These are phyloP conservation scores for Noctua pronuba DNA, from an alignment of 2,888 invertebrate species.

Conservation along the genomic window DNA sequence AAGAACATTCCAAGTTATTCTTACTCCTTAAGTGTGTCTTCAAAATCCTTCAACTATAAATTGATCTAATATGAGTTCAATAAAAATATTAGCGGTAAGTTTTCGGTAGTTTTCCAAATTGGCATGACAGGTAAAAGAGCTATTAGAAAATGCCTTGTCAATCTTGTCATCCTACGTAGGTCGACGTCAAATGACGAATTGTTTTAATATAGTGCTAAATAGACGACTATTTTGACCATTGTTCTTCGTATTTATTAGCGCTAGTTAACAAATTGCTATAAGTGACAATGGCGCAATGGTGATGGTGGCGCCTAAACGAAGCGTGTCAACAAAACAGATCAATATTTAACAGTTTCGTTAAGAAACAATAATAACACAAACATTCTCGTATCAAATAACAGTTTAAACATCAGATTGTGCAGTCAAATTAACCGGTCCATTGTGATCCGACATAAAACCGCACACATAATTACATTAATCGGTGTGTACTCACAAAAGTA, in stretches of 20 bases:
- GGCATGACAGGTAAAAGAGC: not conserved
- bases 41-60: not conserved
- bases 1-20: not conserved
- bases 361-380: not conserved
- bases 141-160: conserved; percentile 6
- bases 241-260: conserved; percentile 13
- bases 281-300: no score
- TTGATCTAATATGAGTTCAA: not conserved
- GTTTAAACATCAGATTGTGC: conserved; percentile 56
- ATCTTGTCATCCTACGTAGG: not conserved
- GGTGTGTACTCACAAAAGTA: conserved; percentile 83
- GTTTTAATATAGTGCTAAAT: conserved; percentile 16
- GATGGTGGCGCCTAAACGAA: no score
- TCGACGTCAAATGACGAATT: conserved; percentile 1
- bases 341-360: no score
- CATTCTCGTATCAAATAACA: conserved; percentile 45
- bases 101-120: not conserved
- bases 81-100: not conserved
- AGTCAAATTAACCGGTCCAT: conserved; percentile 63
- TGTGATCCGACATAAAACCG: conserved; percentile 73
- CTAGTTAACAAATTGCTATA: not conserved
- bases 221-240: not conserved
- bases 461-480: conserved; percentile 87
- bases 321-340: no score
- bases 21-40: not conserved